These are phyloP conservation scores for Oncorhynchus masou DNA, from an alignment of 2,113 vertebrate genomes.

Conservation along the genomic window DNA sequence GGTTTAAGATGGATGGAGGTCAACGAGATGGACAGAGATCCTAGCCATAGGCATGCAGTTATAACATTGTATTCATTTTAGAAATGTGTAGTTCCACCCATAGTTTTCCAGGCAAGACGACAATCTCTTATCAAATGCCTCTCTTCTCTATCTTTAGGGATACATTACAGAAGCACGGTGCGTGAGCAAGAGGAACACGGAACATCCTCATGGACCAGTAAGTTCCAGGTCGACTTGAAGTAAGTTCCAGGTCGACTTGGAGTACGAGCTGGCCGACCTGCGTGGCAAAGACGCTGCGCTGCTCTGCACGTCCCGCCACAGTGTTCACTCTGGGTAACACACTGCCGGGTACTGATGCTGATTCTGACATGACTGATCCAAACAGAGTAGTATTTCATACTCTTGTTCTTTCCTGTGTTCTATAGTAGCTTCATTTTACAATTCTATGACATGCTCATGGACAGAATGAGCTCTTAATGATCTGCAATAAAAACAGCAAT, in stretches of 20 bases:
- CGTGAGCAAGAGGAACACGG: conserved; percentile 88
- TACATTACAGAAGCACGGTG: conserved; percentile 84
- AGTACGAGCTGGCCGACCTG: conserved; percentile 86
- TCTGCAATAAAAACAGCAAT: conserved; percentile 35
- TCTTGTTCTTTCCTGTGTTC: background rate
- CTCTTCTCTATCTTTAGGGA: conserved; percentile 66
- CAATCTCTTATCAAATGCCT: background rate
- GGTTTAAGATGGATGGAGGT: background rate
- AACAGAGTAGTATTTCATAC: background rate
- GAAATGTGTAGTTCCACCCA: background rate
- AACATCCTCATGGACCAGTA: conserved; percentile 94
- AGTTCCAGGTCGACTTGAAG: conserved; percentile 91
- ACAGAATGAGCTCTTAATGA: background rate
- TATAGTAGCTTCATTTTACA: background rate
- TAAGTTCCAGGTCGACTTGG: conserved; percentile 89
- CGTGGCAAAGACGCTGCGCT: conserved; percentile 89
- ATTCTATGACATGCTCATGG: too few relatives aligned
- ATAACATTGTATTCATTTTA: background rate
- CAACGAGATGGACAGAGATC: background rate
- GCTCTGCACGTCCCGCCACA: conserved; percentile 87
- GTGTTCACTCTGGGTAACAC: conserved; percentile 91
- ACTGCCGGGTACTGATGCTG: conserved; percentile 78
- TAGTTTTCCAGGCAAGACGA: background rate
- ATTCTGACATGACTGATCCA: background rate
- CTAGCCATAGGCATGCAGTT: background rate